phyloP scores from a whole-genome alignment of 2,888 invertebrate genomes.

The Sialis lutaria region DNA sequence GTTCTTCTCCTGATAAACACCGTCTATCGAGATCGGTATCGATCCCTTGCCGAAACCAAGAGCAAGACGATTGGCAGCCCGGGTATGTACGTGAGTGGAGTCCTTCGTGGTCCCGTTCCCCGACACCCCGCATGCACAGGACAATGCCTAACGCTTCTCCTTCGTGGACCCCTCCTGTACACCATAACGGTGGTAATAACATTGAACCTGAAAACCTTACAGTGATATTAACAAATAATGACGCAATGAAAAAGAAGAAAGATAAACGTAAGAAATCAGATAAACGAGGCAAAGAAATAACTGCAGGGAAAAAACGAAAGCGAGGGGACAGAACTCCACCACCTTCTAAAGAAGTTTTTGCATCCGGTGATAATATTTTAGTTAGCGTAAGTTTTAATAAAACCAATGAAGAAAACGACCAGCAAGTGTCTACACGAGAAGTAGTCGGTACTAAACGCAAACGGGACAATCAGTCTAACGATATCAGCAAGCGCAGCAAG shows the following conservation, averaged over 20 bases:
- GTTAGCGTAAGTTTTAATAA: constrained; percentile 85
- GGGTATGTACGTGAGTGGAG: constrained; percentile 22
- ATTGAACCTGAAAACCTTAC: constrained; percentile 34
- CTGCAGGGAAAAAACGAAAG: constrained; percentile 22
- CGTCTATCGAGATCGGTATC: constrained; percentile 18
- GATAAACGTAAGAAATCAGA: constrained; percentile 24
- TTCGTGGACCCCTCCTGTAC: constrained; percentile 45
- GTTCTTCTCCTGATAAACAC: constrained; percentile 18
- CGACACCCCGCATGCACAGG: constrained; percentile 27
- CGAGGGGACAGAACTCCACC: constrained; percentile 30
- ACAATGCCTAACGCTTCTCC: constrained; percentile 19
- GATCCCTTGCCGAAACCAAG: constrained; percentile 13
- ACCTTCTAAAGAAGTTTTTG: constrained; percentile 79
- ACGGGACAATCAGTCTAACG: constrained; percentile 20
- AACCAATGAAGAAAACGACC: constrained; percentile 26
- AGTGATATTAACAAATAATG: constrained; percentile 39
- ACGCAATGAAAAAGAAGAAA: constrained; percentile 31
- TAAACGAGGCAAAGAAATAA: constrained; percentile 10
- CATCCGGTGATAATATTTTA: constrained; percentile 82
- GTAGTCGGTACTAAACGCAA: constrained; percentile 25
- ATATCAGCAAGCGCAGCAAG: constrained; percentile 22
- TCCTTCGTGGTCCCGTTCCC: constrained; percentile 40
- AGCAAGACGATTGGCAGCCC: constrained; percentile 19
- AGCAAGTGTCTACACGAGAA: constrained; percentile 15
- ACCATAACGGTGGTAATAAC: constrained; percentile 23